Percentiles rank a stretch among this genome's conserved stretches.
These are phyloP conservation scores for Eleutherodactylus coqui DNA, from an alignment of 2,797 vertebrate species.

Conservation along the genomic window DNA sequence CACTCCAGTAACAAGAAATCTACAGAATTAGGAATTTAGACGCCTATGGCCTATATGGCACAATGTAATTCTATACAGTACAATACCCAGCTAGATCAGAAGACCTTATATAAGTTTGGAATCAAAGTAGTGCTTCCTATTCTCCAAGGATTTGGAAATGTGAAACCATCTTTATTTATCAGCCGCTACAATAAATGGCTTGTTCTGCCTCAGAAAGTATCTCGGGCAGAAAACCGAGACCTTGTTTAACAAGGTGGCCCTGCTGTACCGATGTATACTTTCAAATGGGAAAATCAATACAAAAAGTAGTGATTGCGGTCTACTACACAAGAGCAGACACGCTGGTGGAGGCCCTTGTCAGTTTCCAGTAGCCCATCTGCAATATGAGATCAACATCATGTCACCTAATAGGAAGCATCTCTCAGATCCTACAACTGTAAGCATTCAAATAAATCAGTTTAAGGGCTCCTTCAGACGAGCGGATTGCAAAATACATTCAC, in stretches of 20 bases:
- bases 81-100: not conserved
- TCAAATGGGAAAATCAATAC: slow-evolving; percentile 32
- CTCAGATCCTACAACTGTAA: no score
- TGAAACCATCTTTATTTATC: slow-evolving; percentile 36
- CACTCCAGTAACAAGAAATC: not conserved
- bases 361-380: no score
- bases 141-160: slow-evolving; percentile 3
- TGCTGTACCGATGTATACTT: slow-evolving; percentile 24
- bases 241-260: slow-evolving; percentile 18
- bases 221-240: slow-evolving; percentile 28
- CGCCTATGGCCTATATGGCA: not conserved
- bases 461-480: no score
- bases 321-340: slow-evolving; percentile 20
- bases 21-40: not conserved
- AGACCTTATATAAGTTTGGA: not conserved
- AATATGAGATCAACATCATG: no score
- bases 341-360: no score
- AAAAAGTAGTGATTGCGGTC: not conserved
- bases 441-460: no score
- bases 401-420: no score
- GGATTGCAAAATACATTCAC: no score
- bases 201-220: slow-evolving; percentile 27
- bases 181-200: slow-evolving; percentile 31
- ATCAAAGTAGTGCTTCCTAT: not conserved
- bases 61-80: not conserved